phyloP scores from a whole-genome alignment of 2,888 invertebrate genomes.

The Teleiodes luculella region DNA sequence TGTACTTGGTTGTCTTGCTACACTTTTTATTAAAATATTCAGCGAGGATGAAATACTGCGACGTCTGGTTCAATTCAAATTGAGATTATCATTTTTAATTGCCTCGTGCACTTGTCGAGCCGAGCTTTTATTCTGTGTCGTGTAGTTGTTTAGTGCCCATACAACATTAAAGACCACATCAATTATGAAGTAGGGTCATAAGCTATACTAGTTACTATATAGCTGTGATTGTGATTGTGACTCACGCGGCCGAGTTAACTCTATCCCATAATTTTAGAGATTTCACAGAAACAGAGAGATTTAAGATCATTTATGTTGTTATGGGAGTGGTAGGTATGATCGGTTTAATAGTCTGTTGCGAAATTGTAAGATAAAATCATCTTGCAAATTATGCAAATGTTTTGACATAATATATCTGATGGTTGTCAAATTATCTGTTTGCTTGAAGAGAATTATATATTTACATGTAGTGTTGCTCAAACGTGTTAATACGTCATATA shows the following conservation, averaged over 20 bases:
- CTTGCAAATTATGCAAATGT: not conserved
- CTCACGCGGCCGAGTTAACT: not conserved
- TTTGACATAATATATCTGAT: not conserved
- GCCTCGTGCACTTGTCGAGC: conserved; percentile 11
- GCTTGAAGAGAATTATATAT: no score
- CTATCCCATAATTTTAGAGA: conserved; percentile 2
- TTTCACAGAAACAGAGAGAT: not conserved
- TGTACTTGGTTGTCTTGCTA: not conserved
- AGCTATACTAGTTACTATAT: not conserved
- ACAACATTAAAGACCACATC: conserved; percentile 16
- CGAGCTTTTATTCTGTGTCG: conserved; percentile 3
- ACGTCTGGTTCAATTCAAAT: conserved; percentile 4
- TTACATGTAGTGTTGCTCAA: no score
- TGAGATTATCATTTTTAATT: conserved; percentile 11
- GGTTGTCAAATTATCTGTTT: not conserved
- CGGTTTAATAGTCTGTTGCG: not conserved
- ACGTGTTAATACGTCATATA: no score
- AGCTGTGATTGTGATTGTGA: not conserved
- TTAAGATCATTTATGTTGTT: not conserved
- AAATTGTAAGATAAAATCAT: not conserved
- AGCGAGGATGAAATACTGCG: conserved; percentile 3
- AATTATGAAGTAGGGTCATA: conserved; percentile 7
- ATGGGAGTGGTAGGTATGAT: not conserved
- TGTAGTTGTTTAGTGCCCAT: conserved; percentile 8
- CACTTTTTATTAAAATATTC: not conserved